Conservation (phyloP, 2,888 invertebrate species). For the Therioaphis trifolii region DNA sequence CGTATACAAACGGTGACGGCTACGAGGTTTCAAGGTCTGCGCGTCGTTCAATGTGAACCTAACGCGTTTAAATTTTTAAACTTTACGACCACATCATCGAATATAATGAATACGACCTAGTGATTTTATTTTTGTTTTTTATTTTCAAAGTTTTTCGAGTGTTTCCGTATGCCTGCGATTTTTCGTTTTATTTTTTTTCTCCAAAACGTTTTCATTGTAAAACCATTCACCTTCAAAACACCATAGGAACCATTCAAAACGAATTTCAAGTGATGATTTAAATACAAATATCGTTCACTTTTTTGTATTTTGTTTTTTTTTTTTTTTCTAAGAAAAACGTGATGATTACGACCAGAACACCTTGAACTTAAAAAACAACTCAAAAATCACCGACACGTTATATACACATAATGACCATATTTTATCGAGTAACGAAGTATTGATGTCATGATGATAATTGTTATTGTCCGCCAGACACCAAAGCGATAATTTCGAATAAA, state of each 20-base stretch:
- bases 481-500: too few relatives aligned
- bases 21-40: not conserved
- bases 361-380: not conserved
- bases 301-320: not conserved
- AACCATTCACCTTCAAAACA: not conserved
- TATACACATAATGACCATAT: too few relatives aligned
- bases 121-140: conserved; percentile 5
- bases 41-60: not conserved
- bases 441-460: too few relatives aligned
- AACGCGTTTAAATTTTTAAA: not conserved
- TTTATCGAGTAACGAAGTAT: too few relatives aligned
- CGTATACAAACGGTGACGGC: not conserved
- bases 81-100: conserved; percentile 12
- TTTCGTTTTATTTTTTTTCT: not conserved
- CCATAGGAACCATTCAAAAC: not conserved
- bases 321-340: not conserved
- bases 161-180: conserved; percentile 36
- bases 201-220: not conserved
- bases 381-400: not conserved
- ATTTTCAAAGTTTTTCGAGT: not conserved
- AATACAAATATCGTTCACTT: not conserved
- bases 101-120: conserved; percentile 34
- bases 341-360: not conserved
- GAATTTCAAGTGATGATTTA: not conserved
- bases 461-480: too few relatives aligned